phyloP scores from a whole-genome alignment of 2,797 vertebrate species.

The Megalops cyprinoides region DNA sequence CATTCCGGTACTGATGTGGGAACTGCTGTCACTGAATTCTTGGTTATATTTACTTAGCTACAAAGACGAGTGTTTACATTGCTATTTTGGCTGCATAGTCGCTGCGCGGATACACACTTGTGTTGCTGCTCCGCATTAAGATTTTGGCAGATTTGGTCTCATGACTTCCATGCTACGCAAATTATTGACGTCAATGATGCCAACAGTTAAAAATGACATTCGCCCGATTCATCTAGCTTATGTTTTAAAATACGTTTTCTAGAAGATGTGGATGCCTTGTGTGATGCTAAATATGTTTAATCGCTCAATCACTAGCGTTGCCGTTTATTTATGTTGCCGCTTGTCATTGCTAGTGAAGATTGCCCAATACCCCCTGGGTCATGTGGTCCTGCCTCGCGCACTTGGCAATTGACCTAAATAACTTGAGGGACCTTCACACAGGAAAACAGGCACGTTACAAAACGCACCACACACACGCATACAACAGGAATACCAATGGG shows the following conservation, averaged over 20 bases:
- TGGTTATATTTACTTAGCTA: conserved; percentile 73
- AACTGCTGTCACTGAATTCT: conserved; percentile 77
- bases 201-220: background rate
- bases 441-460: background rate
- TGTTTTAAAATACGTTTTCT: background rate
- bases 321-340: background rate
- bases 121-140: conserved; percentile 7
- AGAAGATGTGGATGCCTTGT: background rate
- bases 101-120: background rate
- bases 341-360: background rate
- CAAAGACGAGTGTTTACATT: conserved; percentile 76
- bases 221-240: background rate
- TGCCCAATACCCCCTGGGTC: background rate
- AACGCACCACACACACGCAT: background rate
- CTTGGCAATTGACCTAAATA: conserved; percentile 18
- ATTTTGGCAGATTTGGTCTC: background rate
- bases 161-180: background rate
- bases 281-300: background rate
- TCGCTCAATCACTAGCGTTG: background rate
- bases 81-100: background rate
- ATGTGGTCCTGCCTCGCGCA: background rate
- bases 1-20: conserved; percentile 73
- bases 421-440: background rate
- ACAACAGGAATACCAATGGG: background rate
- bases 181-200: conserved; percentile 7